Evolutionary conservation across 2,113 vertebrate genomes (phyloP).

Genomic region (Mastomys natalensis): DNA sequence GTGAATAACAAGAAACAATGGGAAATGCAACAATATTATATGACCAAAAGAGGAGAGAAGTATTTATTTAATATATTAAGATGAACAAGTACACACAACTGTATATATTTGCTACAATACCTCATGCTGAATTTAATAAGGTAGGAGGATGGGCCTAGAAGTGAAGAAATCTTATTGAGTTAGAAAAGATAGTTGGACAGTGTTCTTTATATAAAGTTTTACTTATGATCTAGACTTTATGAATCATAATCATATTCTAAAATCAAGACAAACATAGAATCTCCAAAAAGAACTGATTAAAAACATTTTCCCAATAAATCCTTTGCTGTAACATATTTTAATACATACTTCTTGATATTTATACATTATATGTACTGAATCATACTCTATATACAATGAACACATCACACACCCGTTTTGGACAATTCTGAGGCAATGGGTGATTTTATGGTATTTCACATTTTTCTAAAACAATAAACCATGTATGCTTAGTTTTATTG

Average conservation of each 20-base stretch:
- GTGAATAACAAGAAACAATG: not conserved
- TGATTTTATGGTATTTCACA: not conserved
- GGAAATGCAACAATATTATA: not conserved
- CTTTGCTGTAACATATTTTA: conserved; percentile 13
- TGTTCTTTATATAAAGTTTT: not conserved
- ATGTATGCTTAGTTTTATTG: not conserved
- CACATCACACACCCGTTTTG: not conserved
- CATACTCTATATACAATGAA: not conserved
- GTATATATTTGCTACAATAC: not conserved
- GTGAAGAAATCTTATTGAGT: not conserved
- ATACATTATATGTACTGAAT: not conserved
- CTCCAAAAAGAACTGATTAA: conserved; percentile 8
- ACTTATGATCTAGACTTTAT: not conserved
- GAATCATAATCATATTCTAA: not conserved
- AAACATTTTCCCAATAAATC: conserved; percentile 55
- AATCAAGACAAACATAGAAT: not conserved
- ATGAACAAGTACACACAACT: not conserved
- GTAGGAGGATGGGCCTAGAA: not conserved
- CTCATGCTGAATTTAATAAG: not conserved
- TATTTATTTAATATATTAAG: not conserved
- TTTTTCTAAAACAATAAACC: not conserved
- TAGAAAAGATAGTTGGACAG: not conserved
- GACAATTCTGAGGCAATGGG: not conserved
- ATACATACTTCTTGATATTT: conserved; percentile 38
- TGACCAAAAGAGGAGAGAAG: not conserved